Evolutionary conservation across 2,113 vertebrate genomes (phyloP).

Genomic region (human): GRCh38 chr18:7029001-7029500

Average conservation of each 20-base stretch:
- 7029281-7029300: neutral
- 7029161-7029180: neutral
- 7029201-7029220: neutral
- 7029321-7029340: neutral
- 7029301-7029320: neutral
- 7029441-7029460: neutral
- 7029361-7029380: neutral
- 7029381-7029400: neutral
- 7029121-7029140: neutral
- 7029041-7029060: neutral
- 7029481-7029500: too few relatives aligned
- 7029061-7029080: neutral
- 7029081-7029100: neutral
- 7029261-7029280: neutral
- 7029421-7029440: neutral
- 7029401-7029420: neutral
- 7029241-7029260: neutral
- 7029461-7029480: neutral
- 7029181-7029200: neutral
- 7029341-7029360: neutral
- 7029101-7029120: neutral
- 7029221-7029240: too few relatives aligned
- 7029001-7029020: neutral
- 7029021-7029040: neutral
- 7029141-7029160: neutral